phyloP scores from a whole-genome alignment of 30 jellyfish, hydroid and myxozoan species.

The Nemopilema nomurai region DNA sequence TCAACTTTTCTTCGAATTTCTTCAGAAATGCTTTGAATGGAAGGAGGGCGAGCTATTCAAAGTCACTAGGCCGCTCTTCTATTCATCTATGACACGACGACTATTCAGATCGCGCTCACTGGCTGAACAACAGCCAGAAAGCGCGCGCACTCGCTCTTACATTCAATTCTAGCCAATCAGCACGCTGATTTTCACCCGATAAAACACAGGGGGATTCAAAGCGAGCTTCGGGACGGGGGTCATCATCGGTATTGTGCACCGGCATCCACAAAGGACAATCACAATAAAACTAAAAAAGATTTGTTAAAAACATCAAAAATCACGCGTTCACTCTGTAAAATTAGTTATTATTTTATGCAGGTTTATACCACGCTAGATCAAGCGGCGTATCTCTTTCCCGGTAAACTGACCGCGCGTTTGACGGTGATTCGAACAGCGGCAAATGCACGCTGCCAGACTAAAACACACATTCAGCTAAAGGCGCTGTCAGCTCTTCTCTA shows the following conservation, averaged over 20 bases:
- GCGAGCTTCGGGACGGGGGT: conserved; percentile 65
- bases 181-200: conserved; percentile 36
- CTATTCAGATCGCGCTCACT: conserved; percentile 71
- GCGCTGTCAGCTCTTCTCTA: background rate
- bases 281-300: background rate
- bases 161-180: conserved; percentile 73
- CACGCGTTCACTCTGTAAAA: background rate
- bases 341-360: background rate
- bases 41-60: conserved; percentile 82
- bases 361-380: no score
- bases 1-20: conserved; percentile 80
- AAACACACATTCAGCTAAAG: background rate
- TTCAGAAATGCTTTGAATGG: conserved; percentile 73
- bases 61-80: conserved; percentile 73
- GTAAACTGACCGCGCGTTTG: no score
- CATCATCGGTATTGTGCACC: background rate
- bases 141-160: conserved; percentile 89
- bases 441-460: background rate
- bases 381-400: no score
- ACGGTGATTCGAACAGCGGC: no score
- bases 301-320: background rate
- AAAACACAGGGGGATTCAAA: conserved; percentile 67
- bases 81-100: conserved; percentile 73
- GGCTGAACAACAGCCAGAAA: conserved; percentile 77
- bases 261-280: background rate